Conservation (phyloP, 1,140 invertebrate species). For the Wasmannia auropunctata region DNA sequence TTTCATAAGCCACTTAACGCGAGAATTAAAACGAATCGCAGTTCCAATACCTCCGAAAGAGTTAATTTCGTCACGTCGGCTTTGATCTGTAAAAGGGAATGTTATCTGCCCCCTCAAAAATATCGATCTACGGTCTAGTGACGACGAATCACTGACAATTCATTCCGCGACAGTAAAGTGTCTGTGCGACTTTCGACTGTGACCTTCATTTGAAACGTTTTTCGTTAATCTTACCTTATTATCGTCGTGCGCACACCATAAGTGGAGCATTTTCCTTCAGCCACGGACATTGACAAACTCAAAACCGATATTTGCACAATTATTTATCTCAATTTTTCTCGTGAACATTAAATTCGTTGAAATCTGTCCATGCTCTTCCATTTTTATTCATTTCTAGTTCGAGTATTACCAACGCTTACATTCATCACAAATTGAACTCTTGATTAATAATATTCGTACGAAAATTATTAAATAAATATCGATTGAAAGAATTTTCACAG, state of each 20-base stretch:
- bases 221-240: conserved; percentile 39
- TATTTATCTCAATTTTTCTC: neutral
- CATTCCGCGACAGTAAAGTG: neutral
- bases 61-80: conserved; percentile 37
- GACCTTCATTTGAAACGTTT: conserved; percentile 14
- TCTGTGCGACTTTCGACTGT: conserved; percentile 2
- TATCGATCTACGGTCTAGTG: conserved; percentile 8
- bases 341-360: neutral
- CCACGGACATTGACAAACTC: conserved; percentile 4
- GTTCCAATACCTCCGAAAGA: conserved; percentile 30
- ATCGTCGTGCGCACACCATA: neutral
- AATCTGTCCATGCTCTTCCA: neutral
- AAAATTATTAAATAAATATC: no score
- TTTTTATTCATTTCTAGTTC: neutral
- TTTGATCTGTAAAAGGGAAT: neutral
- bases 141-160: conserved; percentile 40
- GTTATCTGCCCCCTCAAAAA: conserved; percentile 26
- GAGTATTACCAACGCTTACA: neutral
- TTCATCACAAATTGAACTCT: conserved; percentile 1
- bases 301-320: neutral
- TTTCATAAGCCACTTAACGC: conserved; percentile 54
- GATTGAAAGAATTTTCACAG: neutral
- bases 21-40: conserved; percentile 48
- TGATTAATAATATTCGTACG: conserved; percentile 16
- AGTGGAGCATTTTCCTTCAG: neutral